Conservation (phyloP, 2,113 vertebrate species). For the Canis aureus region DNA sequence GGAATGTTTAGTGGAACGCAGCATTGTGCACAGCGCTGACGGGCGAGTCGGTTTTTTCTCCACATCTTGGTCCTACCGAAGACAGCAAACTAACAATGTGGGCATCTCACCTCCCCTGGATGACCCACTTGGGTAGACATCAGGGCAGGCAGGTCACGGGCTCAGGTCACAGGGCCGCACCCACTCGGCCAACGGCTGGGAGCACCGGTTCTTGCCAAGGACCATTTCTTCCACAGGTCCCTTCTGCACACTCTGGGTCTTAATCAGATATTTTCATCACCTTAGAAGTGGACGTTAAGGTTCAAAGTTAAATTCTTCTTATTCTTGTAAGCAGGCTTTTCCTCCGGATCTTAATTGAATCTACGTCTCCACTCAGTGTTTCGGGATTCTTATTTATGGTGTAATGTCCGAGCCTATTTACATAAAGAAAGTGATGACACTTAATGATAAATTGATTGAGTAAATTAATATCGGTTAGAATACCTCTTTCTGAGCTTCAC, state of each 20-base stretch:
- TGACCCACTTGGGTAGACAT: not conserved
- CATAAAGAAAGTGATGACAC: not conserved
- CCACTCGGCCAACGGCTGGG: fast-evolving
- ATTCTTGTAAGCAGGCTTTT: not conserved
- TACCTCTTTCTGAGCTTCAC: not conserved
- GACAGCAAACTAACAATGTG: no score
- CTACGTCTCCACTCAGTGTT: not conserved
- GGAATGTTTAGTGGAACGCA: no score
- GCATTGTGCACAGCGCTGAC: no score
- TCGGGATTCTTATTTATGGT: not conserved
- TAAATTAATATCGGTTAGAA: not conserved
- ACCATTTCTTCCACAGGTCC: fast-evolving
- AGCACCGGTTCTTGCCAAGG: not conserved
- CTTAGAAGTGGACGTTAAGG: no score
- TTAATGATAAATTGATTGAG: not conserved
- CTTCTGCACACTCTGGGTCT: not conserved
- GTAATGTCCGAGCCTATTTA: not conserved
- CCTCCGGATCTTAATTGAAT: not conserved
- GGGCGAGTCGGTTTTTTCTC: not conserved
- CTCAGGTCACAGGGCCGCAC: not conserved
- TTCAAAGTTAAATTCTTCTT: not conserved
- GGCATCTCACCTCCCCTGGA: not conserved
- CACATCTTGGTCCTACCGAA: not conserved
- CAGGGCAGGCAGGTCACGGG: not conserved
- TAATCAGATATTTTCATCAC: not conserved